A percentile compares a stretch with the other conserved stretches of the same genome.
These are phyloP conservation scores for Cephus nigrinus DNA, from an alignment of 2,888 invertebrate species.

Conservation along the genomic window DNA sequence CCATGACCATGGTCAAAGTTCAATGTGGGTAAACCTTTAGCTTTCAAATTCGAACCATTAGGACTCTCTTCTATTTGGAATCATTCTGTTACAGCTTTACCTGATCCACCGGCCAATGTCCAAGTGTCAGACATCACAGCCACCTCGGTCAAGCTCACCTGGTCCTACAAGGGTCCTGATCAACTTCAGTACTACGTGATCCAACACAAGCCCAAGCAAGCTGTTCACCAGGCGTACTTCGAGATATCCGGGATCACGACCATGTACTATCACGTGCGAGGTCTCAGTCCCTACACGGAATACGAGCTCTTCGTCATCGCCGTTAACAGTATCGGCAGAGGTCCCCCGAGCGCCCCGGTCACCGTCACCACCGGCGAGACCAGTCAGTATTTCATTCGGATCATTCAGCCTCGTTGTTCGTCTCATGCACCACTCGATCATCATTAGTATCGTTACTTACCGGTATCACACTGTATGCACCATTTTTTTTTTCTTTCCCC, in stretches of 20 bases:
- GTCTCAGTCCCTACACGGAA: constrained; percentile 92
- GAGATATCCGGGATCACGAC: constrained; percentile 94
- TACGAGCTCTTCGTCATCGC: constrained; percentile 97
- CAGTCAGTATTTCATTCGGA: constrained; percentile 73
- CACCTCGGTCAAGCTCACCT: constrained; percentile 90
- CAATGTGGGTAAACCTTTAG: constrained; percentile 80
- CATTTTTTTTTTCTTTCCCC: not conserved
- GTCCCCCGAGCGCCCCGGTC: constrained; percentile 87
- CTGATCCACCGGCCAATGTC: constrained; percentile 90
- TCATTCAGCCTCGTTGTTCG: constrained; percentile 7
- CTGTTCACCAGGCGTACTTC: constrained; percentile 85
- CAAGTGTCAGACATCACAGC: constrained; percentile 94
- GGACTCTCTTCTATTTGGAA: not conserved
- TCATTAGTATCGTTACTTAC: not conserved
- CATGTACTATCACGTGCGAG: constrained; percentile 91
- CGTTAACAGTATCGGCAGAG: constrained; percentile 93
- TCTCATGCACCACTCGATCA: constrained; percentile 16
- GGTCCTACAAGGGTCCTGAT: constrained; percentile 90
- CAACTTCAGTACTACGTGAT: constrained; percentile 97
- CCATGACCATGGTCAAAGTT: constrained; percentile 90
- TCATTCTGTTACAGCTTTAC: constrained; percentile 77
- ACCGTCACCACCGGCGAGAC: constrained; percentile 97
- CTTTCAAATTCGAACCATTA: not conserved
- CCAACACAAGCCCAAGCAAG: constrained; percentile 95
- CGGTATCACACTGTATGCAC: not conserved